Conservation (phyloP, 2,113 vertebrate species). For the Ophiodon elongatus region DNA sequence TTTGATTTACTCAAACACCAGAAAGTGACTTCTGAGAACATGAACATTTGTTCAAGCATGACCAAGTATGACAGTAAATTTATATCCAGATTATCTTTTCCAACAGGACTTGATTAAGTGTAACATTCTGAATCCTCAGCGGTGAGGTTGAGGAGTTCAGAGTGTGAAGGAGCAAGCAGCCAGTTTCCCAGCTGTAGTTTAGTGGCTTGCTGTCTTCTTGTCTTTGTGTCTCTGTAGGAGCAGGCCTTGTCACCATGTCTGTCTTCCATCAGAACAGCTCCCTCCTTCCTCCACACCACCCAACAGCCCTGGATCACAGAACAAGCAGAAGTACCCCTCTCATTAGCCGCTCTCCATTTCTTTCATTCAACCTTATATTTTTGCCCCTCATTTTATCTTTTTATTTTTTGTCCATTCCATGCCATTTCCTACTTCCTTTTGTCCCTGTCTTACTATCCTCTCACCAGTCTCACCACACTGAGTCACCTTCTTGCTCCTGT, state of each 20-base stretch:
- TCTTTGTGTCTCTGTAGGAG: constrained; percentile 80
- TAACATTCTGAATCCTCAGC: not conserved
- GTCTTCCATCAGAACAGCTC: constrained; percentile 75
- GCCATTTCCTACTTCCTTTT: constrained; percentile 3
- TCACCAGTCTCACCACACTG: constrained; percentile 13
- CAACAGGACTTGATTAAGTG: not conserved
- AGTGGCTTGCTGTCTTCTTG: constrained; percentile 67
- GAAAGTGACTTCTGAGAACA: constrained; percentile 17
- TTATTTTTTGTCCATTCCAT: constrained; percentile 21
- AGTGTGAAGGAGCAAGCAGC: constrained; percentile 16
- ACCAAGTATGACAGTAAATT: not conserved
- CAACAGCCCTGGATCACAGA: constrained; percentile 81
- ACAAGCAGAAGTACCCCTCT: constrained; percentile 76
- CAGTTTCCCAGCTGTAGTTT: constrained; percentile 40
- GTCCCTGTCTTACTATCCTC: not conserved
- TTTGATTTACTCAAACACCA: constrained; percentile 50
- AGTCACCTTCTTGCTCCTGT: constrained; percentile 7
- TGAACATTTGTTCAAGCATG: constrained; percentile 8
- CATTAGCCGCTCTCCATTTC: constrained; percentile 38
- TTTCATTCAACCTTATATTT: constrained; percentile 1
- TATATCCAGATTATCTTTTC: constrained; percentile 1
- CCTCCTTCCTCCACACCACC: constrained; percentile 71
- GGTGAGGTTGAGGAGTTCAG: constrained; percentile 26
- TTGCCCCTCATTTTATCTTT: constrained; percentile 17
- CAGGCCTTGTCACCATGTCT: constrained; percentile 70